Evolutionary conservation across 1,140 invertebrate genomes (phyloP).

Genomic region (Cyphomyrmex costatus): DNA sequence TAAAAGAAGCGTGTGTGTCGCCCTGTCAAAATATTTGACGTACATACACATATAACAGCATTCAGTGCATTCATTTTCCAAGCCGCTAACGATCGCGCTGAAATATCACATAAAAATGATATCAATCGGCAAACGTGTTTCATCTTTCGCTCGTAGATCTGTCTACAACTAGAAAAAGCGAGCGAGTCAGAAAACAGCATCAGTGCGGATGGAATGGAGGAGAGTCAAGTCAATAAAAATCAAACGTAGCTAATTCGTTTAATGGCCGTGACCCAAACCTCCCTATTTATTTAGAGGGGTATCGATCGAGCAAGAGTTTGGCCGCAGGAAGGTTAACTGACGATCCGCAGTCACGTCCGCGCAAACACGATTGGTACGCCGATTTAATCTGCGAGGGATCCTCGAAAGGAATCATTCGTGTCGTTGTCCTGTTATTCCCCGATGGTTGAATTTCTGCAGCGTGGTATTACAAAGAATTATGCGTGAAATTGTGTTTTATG

Average conservation of each 20-base stretch:
- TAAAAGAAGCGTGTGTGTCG: neutral
- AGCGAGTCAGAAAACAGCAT: conserved; percentile 43
- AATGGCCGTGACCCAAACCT: conserved; percentile 79
- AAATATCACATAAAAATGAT: conserved; percentile 33
- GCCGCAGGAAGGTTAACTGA: conserved; percentile 73
- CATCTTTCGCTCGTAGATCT: conserved; percentile 43
- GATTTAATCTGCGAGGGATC: conserved; percentile 74
- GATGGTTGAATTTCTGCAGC: conserved; percentile 54
- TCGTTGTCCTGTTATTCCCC: conserved; percentile 51
- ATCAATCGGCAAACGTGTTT: conserved; percentile 32
- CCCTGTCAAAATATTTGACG: conserved; percentile 32
- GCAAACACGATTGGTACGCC: conserved; percentile 77
- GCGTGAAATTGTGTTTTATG: conserved; percentile 60
- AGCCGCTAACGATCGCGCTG: neutral
- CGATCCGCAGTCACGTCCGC: conserved; percentile 80
- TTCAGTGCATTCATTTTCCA: neutral
- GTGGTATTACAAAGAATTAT: conserved; percentile 54
- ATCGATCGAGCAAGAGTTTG: conserved; percentile 71
- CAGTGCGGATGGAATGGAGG: neutral
- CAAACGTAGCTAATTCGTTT: conserved; percentile 82
- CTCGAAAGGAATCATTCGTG: conserved; percentile 72
- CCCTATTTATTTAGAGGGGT: conserved; percentile 81
- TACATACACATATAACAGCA: neutral
- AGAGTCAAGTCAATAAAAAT: conserved; percentile 79
- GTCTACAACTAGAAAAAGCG: neutral